Percentiles rank a stretch among this genome's conserved stretches.
Evolutionary conservation across 2,797 vertebrate species (phyloP).

Genomic region (Tympanoctomys barrerae): DNA sequence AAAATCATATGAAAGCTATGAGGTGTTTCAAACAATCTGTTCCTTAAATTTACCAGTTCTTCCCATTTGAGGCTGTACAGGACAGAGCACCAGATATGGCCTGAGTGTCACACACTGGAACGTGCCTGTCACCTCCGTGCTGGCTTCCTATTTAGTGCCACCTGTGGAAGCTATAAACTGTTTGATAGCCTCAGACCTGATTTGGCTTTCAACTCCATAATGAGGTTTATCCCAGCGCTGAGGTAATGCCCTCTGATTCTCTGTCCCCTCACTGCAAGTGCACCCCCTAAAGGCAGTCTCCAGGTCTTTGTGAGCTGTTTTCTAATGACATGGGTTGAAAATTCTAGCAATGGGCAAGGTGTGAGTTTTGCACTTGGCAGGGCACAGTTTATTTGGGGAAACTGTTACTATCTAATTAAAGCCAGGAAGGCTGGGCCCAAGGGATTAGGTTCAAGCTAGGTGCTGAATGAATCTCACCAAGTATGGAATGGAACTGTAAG

Average conservation of each 20-base stretch:
- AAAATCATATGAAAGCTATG: background rate
- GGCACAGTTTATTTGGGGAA: background rate
- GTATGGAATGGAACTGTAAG: background rate
- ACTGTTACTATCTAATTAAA: background rate
- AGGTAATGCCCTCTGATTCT: background rate
- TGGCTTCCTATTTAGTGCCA: background rate
- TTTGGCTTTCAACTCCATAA: rapidly evolving
- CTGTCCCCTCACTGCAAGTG: background rate
- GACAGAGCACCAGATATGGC: background rate
- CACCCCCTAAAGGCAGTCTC: background rate
- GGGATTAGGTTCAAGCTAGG: background rate
- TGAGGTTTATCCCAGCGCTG: too few species aligned
- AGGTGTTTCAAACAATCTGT: background rate
- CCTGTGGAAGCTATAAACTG: background rate
- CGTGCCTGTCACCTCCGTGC: background rate
- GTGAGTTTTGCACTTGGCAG: background rate
- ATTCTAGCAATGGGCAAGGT: background rate
- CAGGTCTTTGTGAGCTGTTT: background rate
- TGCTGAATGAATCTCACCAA: background rate
- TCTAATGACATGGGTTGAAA: background rate
- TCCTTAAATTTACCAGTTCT: background rate
- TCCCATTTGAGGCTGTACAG: background rate
- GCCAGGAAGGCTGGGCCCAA: background rate
- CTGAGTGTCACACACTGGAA: background rate
- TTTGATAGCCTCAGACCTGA: background rate